phyloP scores from a whole-genome alignment of 2,797 vertebrate genomes.

The Myripristis murdjan region DNA sequence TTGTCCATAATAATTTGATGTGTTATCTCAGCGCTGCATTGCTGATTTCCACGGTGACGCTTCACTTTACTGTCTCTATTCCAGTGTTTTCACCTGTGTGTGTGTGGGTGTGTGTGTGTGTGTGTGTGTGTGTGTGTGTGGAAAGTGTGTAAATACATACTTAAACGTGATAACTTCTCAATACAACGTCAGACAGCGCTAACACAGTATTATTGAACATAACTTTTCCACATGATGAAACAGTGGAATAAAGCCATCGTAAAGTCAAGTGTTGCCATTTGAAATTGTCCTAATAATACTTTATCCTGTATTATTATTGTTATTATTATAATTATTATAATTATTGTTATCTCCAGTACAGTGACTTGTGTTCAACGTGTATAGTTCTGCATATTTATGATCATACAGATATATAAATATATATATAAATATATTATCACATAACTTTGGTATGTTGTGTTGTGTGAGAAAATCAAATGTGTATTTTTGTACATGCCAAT shows the following conservation, averaged over 20 bases:
- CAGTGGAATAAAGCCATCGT: constrained; percentile 41
- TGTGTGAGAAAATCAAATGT: constrained; percentile 88
- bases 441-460: constrained; percentile 20
- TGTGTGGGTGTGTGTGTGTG: background rate
- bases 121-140: too few relatives aligned
- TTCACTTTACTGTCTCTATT: constrained; percentile 13
- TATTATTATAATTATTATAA: too few relatives aligned
- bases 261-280: constrained; percentile 24
- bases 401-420: constrained; percentile 87
- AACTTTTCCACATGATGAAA: constrained; percentile 1
- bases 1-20: background rate
- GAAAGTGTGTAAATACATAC: constrained; percentile 5
- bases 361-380: constrained; percentile 81
- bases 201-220: constrained; percentile 27
- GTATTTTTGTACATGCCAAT: constrained; percentile 97
- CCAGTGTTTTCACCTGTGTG: background rate
- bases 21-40: constrained; percentile 2
- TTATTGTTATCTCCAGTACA: constrained; percentile 83
- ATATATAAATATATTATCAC: constrained; percentile 86
- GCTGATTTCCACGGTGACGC: constrained; percentile 26
- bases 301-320: constrained; percentile 45
- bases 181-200: constrained; percentile 5
- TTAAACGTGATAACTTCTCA: background rate
- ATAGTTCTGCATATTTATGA: constrained; percentile 90
- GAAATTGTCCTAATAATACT: constrained; percentile 46